Percentiles rank a stretch among this genome's conserved stretches.
These are phyloP conservation scores for Leucophenga maculata DNA, from an alignment of 2,888 invertebrate genomes.

Conservation along the genomic window DNA sequence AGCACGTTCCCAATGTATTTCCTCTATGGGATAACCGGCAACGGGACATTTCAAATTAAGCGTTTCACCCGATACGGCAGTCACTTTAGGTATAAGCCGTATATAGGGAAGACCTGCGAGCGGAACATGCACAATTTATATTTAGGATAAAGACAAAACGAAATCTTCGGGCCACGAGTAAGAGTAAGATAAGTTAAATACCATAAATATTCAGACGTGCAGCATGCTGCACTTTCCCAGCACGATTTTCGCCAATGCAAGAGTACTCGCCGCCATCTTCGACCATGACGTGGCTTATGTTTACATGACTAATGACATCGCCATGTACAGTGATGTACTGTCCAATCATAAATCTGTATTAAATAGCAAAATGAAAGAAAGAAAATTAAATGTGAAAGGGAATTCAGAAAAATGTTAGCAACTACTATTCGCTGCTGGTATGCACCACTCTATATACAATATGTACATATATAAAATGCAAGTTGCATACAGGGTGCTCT, in stretches of 20 bases:
- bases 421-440: background rate
- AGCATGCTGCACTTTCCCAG: constrained; percentile 82
- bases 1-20: constrained; percentile 85
- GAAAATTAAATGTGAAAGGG: constrained; percentile 12
- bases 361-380: constrained; percentile 24
- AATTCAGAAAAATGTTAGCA: background rate
- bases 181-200: constrained; percentile 72
- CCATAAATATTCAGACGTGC: constrained; percentile 86
- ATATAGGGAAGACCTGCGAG: constrained; percentile 83
- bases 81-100: constrained; percentile 84
- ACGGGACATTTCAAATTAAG: constrained; percentile 85
- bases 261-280: constrained; percentile 87
- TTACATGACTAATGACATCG: constrained; percentile 87
- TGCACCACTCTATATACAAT: background rate
- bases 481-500: too few relatives aligned
- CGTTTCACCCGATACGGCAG: constrained; percentile 84
- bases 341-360: constrained; percentile 80
- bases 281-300: constrained; percentile 84
- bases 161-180: background rate
- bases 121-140: background rate
- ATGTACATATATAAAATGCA: background rate
- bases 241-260: constrained; percentile 83
- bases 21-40: constrained; percentile 86
- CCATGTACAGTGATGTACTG: constrained; percentile 85
- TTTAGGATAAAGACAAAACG: background rate